A percentile compares a stretch with the other conserved stretches of the same genome.
phyloP scores from a whole-genome alignment of 2,113 vertebrate genomes.

The Chaenogobius annularis region DNA sequence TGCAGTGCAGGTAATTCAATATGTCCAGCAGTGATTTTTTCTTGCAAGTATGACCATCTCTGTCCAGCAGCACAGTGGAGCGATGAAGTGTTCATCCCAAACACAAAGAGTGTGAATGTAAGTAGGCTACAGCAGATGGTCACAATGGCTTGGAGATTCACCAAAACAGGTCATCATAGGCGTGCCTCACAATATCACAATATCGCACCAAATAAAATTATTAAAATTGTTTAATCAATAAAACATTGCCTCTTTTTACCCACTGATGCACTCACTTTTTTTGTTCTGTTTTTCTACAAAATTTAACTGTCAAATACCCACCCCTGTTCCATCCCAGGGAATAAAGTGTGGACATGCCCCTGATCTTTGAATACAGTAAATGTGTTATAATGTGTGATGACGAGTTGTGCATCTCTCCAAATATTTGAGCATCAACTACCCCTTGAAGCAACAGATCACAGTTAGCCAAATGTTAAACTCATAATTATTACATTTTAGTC shows the following conservation, averaged over 20 bases:
- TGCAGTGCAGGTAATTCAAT: not conserved
- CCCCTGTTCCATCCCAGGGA: too few relatives aligned
- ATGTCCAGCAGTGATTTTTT: too few relatives aligned
- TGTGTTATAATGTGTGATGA: not conserved
- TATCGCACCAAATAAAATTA: too few relatives aligned
- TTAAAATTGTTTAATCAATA: too few relatives aligned
- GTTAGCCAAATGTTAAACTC: not conserved
- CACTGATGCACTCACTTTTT: too few relatives aligned
- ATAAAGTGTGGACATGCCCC: too few relatives aligned
- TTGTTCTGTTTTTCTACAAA: too few relatives aligned
- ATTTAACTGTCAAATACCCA: too few relatives aligned
- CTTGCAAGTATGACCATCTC: too few relatives aligned
- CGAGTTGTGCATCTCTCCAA: not conserved
- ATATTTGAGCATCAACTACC: not conserved
- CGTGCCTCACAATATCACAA: too few relatives aligned
- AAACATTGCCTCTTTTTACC: too few relatives aligned
- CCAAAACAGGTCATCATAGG: slow-evolving; percentile 7
- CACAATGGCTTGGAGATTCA: slow-evolving; percentile 20
- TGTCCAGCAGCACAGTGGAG: not conserved
- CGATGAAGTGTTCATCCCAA: not conserved
- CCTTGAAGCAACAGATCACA: not conserved
- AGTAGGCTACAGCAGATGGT: slow-evolving; percentile 26
- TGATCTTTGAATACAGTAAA: not conserved
- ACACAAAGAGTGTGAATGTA: slow-evolving; percentile 1
- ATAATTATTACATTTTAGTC: not conserved